These are phyloP conservation scores for Pyrgus malvae DNA, from an alignment of 2,888 invertebrate species.

Conservation along the genomic window DNA sequence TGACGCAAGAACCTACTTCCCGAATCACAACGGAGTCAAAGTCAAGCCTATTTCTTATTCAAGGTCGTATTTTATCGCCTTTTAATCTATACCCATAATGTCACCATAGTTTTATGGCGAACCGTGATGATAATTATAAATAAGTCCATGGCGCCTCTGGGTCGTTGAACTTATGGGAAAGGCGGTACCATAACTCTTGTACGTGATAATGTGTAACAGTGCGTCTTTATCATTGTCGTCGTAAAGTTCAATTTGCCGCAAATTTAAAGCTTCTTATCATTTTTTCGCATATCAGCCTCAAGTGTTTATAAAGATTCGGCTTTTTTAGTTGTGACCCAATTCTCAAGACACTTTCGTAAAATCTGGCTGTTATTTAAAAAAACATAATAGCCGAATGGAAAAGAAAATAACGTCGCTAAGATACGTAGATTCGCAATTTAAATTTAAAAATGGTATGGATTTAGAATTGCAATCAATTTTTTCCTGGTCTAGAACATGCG, in stretches of 20 bases:
- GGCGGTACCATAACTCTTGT: conserved; percentile 29
- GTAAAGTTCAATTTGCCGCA: conserved; percentile 2
- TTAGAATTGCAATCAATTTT: conserved; percentile 16
- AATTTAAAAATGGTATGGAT: conserved; percentile 1
- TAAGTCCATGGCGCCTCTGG: conserved; percentile 44
- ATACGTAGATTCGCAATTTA: background rate
- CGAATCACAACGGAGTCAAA: conserved; percentile 13
- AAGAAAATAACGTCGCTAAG: background rate
- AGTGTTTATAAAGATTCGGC: conserved; percentile 32
- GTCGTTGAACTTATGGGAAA: conserved; percentile 50
- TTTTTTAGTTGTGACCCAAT: conserved; percentile 27
- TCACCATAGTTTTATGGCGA: conserved; percentile 43
- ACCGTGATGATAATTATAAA: conserved; percentile 47
- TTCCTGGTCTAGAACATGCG: conserved; percentile 12
- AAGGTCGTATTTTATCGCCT: conserved; percentile 59
- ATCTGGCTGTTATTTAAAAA: too few species aligned
- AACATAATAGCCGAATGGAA: too few species aligned
- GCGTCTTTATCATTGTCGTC: background rate
- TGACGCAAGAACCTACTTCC: conserved; percentile 9
- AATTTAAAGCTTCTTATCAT: conserved; percentile 24
- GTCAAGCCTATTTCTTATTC: conserved; percentile 30
- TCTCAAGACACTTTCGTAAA: conserved; percentile 20
- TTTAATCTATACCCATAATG: conserved; percentile 56
- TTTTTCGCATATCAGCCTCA: conserved; percentile 32
- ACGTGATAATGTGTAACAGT: conserved; percentile 16